A percentile compares a stretch with the other conserved stretches of the same genome.
Evolutionary conservation across 2,113 vertebrate genomes (phyloP).

Genomic region (Onychorhynchus coronatus): DNA sequence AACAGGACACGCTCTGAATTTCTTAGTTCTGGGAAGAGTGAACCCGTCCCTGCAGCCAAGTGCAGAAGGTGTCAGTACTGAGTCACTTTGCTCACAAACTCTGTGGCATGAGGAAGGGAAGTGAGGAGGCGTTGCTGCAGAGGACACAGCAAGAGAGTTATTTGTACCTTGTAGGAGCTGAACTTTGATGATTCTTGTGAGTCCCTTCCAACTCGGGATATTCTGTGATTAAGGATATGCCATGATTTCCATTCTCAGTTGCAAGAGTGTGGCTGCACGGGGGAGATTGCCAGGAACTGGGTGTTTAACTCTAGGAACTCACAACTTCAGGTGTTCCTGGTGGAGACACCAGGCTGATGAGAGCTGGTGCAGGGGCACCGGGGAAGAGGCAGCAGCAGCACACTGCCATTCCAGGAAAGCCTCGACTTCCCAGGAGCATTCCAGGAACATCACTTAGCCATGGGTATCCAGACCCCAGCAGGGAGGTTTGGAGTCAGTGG

Average conservation of each 20-base stretch:
- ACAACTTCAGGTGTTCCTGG: rapidly evolving
- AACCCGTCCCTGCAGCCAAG: background rate
- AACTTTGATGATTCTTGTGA: background rate
- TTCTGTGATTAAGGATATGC: background rate
- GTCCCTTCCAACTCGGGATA: background rate
- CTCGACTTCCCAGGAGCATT: background rate
- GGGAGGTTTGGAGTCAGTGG: background rate
- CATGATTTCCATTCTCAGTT: background rate
- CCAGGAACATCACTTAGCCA: background rate
- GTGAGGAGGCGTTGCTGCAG: background rate
- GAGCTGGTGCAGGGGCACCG: background rate
- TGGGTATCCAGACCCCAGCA: background rate
- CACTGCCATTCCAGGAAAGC: background rate
- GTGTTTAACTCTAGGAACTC: background rate
- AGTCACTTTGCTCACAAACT: background rate
- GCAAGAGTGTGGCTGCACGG: background rate
- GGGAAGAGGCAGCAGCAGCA: background rate
- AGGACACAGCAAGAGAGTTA: background rate
- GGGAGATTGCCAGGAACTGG: background rate
- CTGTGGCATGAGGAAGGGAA: background rate
- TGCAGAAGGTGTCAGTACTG: constrained; percentile 14
- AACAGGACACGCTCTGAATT: background rate
- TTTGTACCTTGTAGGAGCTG: background rate
- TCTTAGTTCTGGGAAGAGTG: background rate
- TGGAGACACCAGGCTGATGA: background rate